phyloP scores from a whole-genome alignment of 2,113 vertebrate species.

The Saccopteryx bilineata region DNA sequence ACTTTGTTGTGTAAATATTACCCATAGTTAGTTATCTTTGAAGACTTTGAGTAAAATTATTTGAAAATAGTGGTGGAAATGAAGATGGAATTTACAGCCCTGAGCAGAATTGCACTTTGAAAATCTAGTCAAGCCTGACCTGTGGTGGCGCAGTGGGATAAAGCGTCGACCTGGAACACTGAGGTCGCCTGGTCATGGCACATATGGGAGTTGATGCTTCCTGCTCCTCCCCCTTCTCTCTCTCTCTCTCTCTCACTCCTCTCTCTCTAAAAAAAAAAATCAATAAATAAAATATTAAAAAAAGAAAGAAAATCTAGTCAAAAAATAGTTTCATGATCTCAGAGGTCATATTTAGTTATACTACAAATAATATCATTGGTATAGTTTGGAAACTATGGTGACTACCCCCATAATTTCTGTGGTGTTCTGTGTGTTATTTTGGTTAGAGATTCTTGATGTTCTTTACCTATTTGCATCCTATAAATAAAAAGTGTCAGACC shows the following conservation, averaged over 20 bases:
- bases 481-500: constrained; percentile 27
- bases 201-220: too few relatives aligned
- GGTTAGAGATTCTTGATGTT: background rate
- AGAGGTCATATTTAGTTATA: constrained; percentile 47
- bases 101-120: constrained; percentile 48
- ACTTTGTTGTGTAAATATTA: constrained; percentile 14
- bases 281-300: too few relatives aligned
- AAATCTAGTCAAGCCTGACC: constrained; percentile 51
- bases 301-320: constrained; percentile 46
- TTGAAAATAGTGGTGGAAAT: constrained; percentile 53
- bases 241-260: too few relatives aligned
- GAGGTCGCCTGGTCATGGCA: too few relatives aligned
- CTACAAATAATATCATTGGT: constrained; percentile 5
- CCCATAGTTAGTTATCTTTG: background rate
- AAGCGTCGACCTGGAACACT: too few relatives aligned
- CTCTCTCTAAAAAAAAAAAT: too few relatives aligned
- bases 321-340: background rate
- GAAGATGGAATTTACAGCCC: background rate
- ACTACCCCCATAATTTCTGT: background rate
- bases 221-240: too few relatives aligned
- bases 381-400: constrained; percentile 19
- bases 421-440: background rate
- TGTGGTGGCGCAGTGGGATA: too few relatives aligned
- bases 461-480: constrained; percentile 17
- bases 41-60: constrained; percentile 41